phyloP scores from a whole-genome alignment of 2,113 vertebrate species.

The Phalacrocorax aristotelis region DNA sequence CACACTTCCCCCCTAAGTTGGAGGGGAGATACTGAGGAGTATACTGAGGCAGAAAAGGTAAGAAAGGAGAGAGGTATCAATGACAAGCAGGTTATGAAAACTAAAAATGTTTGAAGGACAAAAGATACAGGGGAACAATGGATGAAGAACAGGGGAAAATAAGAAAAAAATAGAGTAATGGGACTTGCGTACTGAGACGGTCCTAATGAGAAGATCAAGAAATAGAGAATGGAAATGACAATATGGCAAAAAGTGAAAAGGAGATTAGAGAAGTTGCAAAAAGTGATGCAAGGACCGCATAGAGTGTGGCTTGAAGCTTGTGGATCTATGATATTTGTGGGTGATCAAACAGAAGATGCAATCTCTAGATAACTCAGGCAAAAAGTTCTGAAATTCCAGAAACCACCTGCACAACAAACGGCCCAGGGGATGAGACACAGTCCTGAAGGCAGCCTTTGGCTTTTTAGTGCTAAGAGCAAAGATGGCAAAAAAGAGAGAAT shows the following conservation, averaged over 20 bases:
- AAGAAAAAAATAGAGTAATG: neutral
- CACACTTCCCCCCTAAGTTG: neutral
- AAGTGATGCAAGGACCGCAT: neutral
- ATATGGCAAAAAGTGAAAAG: neutral
- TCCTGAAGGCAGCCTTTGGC: neutral
- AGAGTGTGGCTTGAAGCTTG: rapidly evolving
- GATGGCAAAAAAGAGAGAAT: neutral
- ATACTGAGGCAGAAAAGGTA: neutral
- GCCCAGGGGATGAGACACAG: rapidly evolving
- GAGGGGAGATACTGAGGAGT: neutral
- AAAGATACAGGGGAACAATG: neutral
- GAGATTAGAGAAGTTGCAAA: neutral
- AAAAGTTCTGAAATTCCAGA: neutral
- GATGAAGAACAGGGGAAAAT: neutral
- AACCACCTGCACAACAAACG: neutral
- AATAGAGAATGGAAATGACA: neutral
- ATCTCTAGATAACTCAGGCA: neutral
- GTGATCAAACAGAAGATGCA: neutral
- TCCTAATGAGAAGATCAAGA: neutral
- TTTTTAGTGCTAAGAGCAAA: neutral
- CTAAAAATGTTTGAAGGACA: neutral
- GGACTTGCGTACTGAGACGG: neutral
- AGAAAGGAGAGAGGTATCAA: neutral
- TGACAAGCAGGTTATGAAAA: neutral
- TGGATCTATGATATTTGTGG: neutral